Percentiles rank a stretch among this genome's conserved stretches.
Evolutionary conservation across 2,797 vertebrate species (phyloP).

Genomic region (Girardinus metallicus): DNA sequence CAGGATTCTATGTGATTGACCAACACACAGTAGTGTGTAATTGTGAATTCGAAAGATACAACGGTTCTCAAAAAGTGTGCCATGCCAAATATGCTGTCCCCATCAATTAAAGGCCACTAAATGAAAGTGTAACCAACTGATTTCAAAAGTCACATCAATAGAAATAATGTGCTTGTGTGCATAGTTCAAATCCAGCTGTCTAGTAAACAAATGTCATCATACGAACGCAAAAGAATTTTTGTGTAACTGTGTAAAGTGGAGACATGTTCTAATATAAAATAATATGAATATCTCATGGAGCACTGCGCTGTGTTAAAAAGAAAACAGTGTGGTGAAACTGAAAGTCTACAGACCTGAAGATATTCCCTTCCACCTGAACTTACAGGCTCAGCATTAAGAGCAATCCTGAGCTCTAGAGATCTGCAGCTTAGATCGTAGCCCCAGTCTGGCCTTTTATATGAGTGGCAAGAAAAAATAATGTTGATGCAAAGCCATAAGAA

Average conservation of each 20-base stretch:
- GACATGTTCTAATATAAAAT: neutral
- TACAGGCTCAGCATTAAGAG: neutral
- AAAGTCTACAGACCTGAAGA: neutral
- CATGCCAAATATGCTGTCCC: neutral
- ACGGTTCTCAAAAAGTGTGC: neutral
- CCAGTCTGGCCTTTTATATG: neutral
- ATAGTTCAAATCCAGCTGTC: no score
- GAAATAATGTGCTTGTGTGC: neutral
- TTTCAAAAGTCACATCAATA: neutral
- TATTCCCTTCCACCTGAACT: neutral
- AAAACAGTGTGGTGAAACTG: neutral
- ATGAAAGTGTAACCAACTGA: neutral
- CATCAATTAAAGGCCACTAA: neutral
- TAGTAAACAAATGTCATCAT: neutral
- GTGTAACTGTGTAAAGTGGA: no score
- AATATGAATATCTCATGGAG: neutral
- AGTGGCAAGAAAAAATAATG: neutral
- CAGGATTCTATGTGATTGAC: neutral
- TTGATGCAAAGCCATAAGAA: neutral
- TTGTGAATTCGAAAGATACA: no score
- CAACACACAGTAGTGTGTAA: no score
- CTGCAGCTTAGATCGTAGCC: neutral
- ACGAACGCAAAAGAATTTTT: no score
- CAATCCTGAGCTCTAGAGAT: neutral
- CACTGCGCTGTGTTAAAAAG: neutral